These are phyloP conservation scores for Astyanax mexicanus DNA, from an alignment of 2,797 vertebrate species.

Conservation along the genomic window DNA sequence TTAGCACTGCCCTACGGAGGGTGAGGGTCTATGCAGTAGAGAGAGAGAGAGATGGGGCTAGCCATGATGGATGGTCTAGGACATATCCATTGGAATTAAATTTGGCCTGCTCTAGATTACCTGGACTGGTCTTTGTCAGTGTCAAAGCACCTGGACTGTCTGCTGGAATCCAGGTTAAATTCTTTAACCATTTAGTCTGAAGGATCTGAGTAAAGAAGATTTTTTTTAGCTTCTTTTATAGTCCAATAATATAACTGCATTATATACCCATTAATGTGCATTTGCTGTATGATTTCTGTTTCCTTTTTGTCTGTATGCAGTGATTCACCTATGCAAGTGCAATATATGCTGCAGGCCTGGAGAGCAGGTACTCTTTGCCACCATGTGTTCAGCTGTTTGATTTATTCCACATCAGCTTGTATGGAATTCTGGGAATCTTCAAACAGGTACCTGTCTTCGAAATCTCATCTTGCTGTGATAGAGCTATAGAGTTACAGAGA, in stretches of 20 bases:
- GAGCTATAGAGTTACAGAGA: too few species aligned
- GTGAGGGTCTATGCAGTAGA: constrained; percentile 58
- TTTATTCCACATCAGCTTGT: constrained; percentile 75
- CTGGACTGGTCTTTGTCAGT: constrained; percentile 41
- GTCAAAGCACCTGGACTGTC: constrained; percentile 12
- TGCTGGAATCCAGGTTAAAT: constrained; percentile 12
- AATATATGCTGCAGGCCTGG: constrained; percentile 6
- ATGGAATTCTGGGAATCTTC: constrained; percentile 80
- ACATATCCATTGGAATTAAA: constrained; percentile 67
- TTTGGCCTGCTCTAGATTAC: constrained; percentile 57
- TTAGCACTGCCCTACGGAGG: constrained; percentile 46
- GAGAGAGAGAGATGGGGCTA: constrained; percentile 50
- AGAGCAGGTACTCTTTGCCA: constrained; percentile 59
- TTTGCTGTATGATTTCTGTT: too few species aligned
- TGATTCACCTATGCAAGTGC: not conserved
- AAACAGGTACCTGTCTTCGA: constrained; percentile 82
- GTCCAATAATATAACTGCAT: not conserved
- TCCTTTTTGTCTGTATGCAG: constrained; percentile 65
- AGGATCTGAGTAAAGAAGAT: not conserved
- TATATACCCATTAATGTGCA: constrained; percentile 47
- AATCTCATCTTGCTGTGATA: constrained; percentile 76
- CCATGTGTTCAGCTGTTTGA: constrained; percentile 76
- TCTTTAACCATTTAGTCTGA: constrained; percentile 21
- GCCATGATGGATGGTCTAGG: constrained; percentile 66
- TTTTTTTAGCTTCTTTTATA: not conserved